Evolutionary conservation across 2,113 vertebrate genomes (phyloP).

Genomic region (Chlamydotis undulata): DNA sequence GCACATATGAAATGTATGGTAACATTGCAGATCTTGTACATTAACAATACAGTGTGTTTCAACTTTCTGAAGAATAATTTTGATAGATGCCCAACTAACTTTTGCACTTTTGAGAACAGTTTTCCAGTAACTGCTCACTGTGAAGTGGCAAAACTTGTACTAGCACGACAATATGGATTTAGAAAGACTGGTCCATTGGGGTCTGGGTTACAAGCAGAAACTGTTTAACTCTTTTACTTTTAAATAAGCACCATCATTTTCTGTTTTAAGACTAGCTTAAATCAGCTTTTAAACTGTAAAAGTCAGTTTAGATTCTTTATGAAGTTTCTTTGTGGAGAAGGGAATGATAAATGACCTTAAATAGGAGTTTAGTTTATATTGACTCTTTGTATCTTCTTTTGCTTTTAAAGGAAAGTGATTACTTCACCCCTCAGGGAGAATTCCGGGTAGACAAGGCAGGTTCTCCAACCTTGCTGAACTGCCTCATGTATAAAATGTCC

Average conservation of each 20-base stretch:
- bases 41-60: neutral
- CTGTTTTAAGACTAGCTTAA: neutral
- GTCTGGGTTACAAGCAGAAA: neutral
- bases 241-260: neutral
- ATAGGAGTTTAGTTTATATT: neutral
- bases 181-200: neutral
- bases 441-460: slow-evolving; percentile 98
- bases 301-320: neutral
- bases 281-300: neutral
- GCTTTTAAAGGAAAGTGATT: slow-evolving; percentile 91
- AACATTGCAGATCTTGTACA: accelerated
- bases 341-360: neutral
- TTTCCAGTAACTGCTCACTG: neutral
- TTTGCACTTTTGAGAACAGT: neutral
- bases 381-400: neutral
- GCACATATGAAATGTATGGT: neutral
- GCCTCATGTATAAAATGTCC: slow-evolving; percentile 99
- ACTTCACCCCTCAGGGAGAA: slow-evolving; percentile 98
- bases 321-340: neutral
- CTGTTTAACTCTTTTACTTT: neutral
- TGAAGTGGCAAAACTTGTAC: neutral
- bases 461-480: slow-evolving; percentile 96
- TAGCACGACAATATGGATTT: neutral
- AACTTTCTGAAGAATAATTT: neutral
- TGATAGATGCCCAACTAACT: neutral